A percentile compares a stretch with the other conserved stretches of the same genome.
Conservation (phyloP, 2,113 vertebrate species). For the Setophaga petechia region DNA sequence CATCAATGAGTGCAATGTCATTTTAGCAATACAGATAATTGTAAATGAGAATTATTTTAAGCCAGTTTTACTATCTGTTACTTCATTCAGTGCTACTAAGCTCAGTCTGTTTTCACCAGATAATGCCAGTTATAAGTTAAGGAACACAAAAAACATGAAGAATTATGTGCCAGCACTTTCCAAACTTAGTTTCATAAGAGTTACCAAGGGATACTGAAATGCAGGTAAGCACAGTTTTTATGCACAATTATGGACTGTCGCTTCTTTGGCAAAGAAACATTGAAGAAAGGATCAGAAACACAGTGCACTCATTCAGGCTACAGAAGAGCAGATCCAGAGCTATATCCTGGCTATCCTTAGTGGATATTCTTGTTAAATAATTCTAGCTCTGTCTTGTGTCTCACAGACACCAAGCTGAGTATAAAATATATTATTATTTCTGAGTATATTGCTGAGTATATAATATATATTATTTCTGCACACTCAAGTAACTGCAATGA, state of each 20-base stretch:
- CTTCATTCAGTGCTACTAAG: background rate
- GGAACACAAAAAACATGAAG: background rate
- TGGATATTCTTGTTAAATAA: background rate
- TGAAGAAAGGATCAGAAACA: background rate
- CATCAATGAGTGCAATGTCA: background rate
- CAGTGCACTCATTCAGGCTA: background rate
- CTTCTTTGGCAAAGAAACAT: background rate
- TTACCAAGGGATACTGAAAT: background rate
- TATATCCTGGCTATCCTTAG: background rate
- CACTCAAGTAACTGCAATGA: background rate
- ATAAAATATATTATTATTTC: background rate
- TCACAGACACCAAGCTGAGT: background rate
- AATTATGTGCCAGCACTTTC: background rate
- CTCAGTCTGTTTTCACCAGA: background rate
- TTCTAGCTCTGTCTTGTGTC: background rate
- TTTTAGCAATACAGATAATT: background rate
- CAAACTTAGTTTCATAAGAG: background rate
- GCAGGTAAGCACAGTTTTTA: background rate
- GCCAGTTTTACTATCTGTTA: background rate
- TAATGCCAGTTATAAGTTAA: background rate
- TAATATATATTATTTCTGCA: background rate
- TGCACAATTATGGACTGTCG: background rate
- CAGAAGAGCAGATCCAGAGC: background rate
- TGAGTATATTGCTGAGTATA: background rate
- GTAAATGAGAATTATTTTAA: background rate